Conservation (phyloP, 2,888 invertebrate species). For the Campoplex nolae region DNA sequence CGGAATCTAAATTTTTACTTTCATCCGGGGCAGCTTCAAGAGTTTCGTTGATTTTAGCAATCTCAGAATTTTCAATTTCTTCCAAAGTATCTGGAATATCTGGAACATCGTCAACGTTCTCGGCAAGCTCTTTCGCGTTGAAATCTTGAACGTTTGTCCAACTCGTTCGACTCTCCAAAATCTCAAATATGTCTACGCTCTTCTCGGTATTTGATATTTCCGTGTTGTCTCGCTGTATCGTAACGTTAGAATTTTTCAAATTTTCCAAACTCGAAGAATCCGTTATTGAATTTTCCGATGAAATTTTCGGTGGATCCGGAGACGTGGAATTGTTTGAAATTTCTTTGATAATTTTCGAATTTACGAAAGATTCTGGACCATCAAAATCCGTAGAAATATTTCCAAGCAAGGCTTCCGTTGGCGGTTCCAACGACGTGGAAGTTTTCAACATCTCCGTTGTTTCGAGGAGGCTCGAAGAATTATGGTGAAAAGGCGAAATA, state of each 20-base stretch:
- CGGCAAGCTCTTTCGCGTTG: background rate
- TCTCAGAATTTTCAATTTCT: background rate
- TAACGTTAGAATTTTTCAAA: background rate
- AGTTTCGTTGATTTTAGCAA: no score
- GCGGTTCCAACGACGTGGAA: background rate
- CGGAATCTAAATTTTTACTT: no score
- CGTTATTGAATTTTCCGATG: background rate
- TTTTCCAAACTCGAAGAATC: background rate
- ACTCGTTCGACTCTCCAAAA: background rate
- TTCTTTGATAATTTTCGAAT: background rate
- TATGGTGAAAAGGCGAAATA: background rate
- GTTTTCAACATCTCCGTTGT: background rate
- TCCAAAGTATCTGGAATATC: background rate
- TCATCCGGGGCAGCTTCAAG: no score
- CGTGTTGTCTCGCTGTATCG: background rate
- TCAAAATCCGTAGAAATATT: background rate
- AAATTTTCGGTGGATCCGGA: background rate
- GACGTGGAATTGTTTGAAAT: background rate
- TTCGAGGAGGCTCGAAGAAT: background rate
- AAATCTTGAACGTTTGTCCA: background rate
- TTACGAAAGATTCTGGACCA: background rate
- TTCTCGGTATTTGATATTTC: background rate
- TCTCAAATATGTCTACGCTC: background rate
- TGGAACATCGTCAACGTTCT: background rate
- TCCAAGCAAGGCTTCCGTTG: background rate